A percentile compares a stretch with the other conserved stretches of the same genome.
Conservation (phyloP, 2,888 invertebrate species). For the Psococerastis gibbosa region DNA sequence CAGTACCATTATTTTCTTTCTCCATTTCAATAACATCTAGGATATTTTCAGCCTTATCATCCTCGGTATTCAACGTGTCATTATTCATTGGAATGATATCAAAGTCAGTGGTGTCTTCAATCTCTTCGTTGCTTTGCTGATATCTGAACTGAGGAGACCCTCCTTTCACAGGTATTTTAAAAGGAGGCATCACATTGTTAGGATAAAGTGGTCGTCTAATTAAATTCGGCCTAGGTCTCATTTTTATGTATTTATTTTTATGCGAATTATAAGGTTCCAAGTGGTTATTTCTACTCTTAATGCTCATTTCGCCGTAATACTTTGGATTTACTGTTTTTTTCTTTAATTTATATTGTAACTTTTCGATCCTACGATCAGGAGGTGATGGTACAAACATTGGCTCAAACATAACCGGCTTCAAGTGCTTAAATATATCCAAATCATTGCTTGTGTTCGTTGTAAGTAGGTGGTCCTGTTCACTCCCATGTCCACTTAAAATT, state of each 20-base stretch:
- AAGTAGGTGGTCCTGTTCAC: no score
- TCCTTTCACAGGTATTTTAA: conserved; percentile 13
- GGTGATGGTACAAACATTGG: conserved; percentile 70
- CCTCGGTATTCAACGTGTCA: conserved; percentile 9
- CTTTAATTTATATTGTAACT: conserved; percentile 16
- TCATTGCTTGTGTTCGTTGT: conserved; percentile 18
- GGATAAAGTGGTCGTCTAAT: conserved; percentile 15
- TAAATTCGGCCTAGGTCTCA: conserved; percentile 9
- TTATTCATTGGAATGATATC: conserved; percentile 5
- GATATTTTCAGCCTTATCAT: conserved; percentile 11
- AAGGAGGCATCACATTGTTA: conserved; percentile 14
- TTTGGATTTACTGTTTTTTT: conserved; percentile 16
- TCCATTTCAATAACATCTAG: conserved; percentile 1
- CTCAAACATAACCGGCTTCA: conserved; percentile 41
- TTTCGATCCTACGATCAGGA: conserved; percentile 32
- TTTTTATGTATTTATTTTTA: conserved; percentile 7
- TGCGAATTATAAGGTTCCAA: conserved; percentile 5
- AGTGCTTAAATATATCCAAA: conserved; percentile 29
- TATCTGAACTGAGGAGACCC: conserved; percentile 14
- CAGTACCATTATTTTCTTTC: background rate
- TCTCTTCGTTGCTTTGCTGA: conserved; percentile 8
- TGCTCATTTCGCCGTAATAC: conserved; percentile 9
- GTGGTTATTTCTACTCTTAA: conserved; percentile 3
- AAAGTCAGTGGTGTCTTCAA: conserved; percentile 2
- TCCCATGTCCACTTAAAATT: conserved; percentile 8